Evolutionary conservation across 2,888 invertebrate genomes (phyloP), one percentile per base, ranked within the genome.

Genomic region (Amaurobius ferox): DNA sequence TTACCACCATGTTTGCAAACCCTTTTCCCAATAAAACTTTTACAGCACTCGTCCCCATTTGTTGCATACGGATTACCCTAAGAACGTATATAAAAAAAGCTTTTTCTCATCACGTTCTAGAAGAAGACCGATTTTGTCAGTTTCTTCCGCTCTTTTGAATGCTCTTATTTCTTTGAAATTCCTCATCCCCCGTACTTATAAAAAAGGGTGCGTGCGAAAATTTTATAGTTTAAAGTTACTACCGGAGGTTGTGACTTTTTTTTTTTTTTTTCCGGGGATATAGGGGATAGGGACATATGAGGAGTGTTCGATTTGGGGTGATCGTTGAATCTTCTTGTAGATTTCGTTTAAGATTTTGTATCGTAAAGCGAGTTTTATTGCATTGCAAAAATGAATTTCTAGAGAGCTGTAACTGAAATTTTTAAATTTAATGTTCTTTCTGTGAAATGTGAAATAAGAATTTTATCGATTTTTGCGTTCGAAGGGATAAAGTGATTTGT

Each of bases 221-320:
- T 80, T 80, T 80, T 80, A 73, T 73, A 55, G 80, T 80, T 73
- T 80, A 67, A 39, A 55, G 67, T 73, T 80, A 73, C 73, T 55
- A 67, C 26, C n/a, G 23, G 44, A 61, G 28, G 26, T 61, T n/a
- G 16, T 39, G 39, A 11, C 26, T 1, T 28, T 44, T 66, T 67
- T 35, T n/a, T n/a, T n/a, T n/a, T n/a, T n/a, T n/a, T n/a, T n/a
- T n/a, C n/a, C n/a, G n/a, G n/a, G n/a, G n/a, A n/a, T 48, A 35
- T n/a, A n/a, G n/a, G n/a, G n/a, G n/a, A n/a, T n/a, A 79, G 2
- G 16, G 44, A 16, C 16, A 44, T 5, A 16, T 44, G 44, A 1
- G 2, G 44, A 44, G 35, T 44, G 6, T 44, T 7, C 16, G 2
- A 13, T 2, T 44, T 44, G 6, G 9, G 44, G 11, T 16, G 16